These are phyloP conservation scores for Yponomeuta cagnagella DNA, from an alignment of 2,888 invertebrate genomes.

Conservation along the genomic window DNA sequence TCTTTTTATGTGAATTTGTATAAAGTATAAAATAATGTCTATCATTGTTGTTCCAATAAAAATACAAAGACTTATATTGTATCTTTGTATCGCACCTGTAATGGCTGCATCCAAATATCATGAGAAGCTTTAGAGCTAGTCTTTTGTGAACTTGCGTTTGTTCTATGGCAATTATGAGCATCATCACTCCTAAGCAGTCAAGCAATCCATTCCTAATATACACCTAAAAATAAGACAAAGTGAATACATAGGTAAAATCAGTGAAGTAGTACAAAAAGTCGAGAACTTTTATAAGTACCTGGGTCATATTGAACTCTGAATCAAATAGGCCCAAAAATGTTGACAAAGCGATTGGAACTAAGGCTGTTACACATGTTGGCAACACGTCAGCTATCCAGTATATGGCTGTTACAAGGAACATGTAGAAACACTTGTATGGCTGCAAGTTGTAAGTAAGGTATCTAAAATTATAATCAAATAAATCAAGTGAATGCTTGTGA, in stretches of 20 bases:
- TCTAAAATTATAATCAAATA: conserved; percentile 30
- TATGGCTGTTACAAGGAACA: conserved; percentile 39
- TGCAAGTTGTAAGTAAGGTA: conserved; percentile 17
- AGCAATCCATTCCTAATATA: conserved; percentile 40
- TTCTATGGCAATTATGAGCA: conserved; percentile 47
- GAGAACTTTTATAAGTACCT: too few species aligned
- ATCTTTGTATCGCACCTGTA: conserved; percentile 37
- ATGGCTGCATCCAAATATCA: conserved; percentile 56
- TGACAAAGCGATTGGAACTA: conserved; percentile 41
- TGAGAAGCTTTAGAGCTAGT: conserved; percentile 44
- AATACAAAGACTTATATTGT: neutral
- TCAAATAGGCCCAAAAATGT: conserved; percentile 29
- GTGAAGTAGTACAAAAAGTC: neutral
- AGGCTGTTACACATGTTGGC: conserved; percentile 41
- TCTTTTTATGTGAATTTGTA: too few species aligned
- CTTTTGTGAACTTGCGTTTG: conserved; percentile 41
- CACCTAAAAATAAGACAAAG: conserved; percentile 31
- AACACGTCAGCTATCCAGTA: conserved; percentile 45
- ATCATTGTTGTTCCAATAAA: too few species aligned
- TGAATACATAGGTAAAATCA: neutral
- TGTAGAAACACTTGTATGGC: conserved; percentile 41
- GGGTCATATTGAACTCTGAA: neutral
- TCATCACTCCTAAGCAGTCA: conserved; percentile 46
- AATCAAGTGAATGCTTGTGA: conserved; percentile 15
- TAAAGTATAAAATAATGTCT: too few species aligned